These are phyloP conservation scores for Sparidentex hasta DNA, from an alignment of 2,797 vertebrate genomes.

Conservation along the genomic window DNA sequence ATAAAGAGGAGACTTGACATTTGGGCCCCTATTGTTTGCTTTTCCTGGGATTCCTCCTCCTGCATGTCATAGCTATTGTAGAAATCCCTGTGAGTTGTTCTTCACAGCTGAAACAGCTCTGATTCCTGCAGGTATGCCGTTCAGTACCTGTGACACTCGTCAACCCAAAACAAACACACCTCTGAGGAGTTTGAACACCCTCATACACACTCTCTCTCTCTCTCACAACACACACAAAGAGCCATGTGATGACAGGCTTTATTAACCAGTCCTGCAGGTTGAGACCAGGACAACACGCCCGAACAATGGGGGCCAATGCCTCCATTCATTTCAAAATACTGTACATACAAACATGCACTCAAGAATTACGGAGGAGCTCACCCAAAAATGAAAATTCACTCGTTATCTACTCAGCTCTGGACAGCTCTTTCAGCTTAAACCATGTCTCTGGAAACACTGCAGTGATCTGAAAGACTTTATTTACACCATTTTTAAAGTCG, in stretches of 20 bases:
- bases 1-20: no score
- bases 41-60: no score
- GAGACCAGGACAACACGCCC: slow-evolving; percentile 25
- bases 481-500: no score
- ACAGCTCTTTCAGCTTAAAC: no score
- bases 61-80: neutral
- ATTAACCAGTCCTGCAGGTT: slow-evolving; percentile 59
- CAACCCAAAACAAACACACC: neutral
- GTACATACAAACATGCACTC: neutral
- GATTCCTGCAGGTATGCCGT: neutral
- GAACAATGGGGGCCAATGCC: neutral
- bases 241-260: slow-evolving; percentile 49
- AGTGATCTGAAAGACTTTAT: no score
- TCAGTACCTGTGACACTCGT: neutral
- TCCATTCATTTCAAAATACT: slow-evolving; percentile 14
- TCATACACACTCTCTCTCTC: no score
- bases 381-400: no score
- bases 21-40: no score
- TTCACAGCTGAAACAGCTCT: neutral
- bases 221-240: neutral
- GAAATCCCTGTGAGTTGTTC: neutral
- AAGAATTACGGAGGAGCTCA: no score
- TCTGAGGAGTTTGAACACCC: neutral
- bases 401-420: no score
- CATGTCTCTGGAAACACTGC: no score